Evolutionary conservation across 1,140 invertebrate species (phyloP).

Genomic region (Physella acuta): DNA sequence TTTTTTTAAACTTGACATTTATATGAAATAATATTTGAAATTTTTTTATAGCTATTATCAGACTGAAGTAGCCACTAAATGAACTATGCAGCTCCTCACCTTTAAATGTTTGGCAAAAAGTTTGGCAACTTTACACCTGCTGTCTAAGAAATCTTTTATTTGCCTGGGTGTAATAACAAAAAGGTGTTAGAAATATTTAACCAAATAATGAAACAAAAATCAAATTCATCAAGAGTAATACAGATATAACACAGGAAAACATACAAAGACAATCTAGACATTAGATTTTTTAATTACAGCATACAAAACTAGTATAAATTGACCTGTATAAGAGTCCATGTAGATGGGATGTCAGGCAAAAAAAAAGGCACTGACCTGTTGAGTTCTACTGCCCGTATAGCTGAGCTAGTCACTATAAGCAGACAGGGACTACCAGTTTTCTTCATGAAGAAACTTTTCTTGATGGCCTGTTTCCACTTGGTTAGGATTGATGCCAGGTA

Average conservation of each 20-base stretch:
- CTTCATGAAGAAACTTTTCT: slow-evolving; percentile 27
- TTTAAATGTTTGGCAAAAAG: slow-evolving; percentile 57
- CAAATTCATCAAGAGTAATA: no score
- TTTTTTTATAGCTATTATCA: no score
- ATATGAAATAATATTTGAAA: no score
- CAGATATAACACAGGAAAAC: no score
- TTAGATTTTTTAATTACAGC: no score
- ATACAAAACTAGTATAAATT: no score
- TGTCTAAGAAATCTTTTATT: slow-evolving; percentile 44
- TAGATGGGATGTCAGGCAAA: no score
- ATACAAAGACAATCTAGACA: no score
- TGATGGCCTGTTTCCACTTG: slow-evolving; percentile 46
- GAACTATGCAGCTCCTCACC: slow-evolving; percentile 31
- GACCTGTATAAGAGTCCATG: no score
- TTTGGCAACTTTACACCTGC: slow-evolving; percentile 51
- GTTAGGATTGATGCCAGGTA: slow-evolving; percentile 43
- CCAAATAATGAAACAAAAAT: no score
- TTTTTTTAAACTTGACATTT: no score
- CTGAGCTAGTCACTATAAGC: slow-evolving; percentile 46
- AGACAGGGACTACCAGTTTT: slow-evolving; percentile 43
- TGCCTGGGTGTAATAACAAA: slow-evolving; percentile 35
- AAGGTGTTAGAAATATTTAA: slow-evolving; percentile 7
- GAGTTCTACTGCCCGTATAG: slow-evolving; percentile 48
- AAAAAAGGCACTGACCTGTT: slow-evolving; percentile 41
- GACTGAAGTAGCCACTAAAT: no score